Percentiles rank a stretch among this genome's conserved stretches.
These are phyloP conservation scores for Taenioides sp. DNA, from an alignment of 2,797 vertebrate genomes.

Conservation along the genomic window DNA sequence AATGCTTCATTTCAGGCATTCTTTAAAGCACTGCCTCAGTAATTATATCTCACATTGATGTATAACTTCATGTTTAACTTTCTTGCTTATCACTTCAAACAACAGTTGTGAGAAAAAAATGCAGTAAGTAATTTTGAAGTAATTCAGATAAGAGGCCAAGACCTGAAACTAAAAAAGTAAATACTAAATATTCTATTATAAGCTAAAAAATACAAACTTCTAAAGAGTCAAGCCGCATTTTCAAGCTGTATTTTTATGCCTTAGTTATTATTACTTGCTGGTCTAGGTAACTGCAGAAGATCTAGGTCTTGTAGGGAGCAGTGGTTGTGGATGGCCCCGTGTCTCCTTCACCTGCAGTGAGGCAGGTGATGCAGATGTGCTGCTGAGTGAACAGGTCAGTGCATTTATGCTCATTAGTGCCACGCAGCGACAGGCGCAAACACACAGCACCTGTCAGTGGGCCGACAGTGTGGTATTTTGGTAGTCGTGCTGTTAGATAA, in stretches of 20 bases:
- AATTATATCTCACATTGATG: too few species aligned
- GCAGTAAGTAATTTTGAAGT: too few species aligned
- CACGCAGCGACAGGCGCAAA: slow-evolving; percentile 10
- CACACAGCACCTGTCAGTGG: not conserved
- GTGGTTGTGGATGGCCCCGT: not conserved
- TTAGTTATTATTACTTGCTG: not conserved
- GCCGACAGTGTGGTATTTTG: not conserved
- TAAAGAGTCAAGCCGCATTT: not conserved
- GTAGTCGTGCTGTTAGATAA: not conserved
- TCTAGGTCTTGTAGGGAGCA: not conserved
- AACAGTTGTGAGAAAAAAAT: too few species aligned
- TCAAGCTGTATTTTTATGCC: not conserved
- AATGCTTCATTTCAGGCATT: too few species aligned
- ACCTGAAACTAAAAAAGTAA: too few species aligned
- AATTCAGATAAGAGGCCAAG: too few species aligned
- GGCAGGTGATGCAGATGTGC: slow-evolving; percentile 16
- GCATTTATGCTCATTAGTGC: slow-evolving; percentile 12
- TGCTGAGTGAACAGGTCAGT: slow-evolving; percentile 12
- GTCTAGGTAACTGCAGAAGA: not conserved
- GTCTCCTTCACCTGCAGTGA: not conserved
- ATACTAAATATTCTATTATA: too few species aligned
- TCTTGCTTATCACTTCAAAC: too few species aligned
- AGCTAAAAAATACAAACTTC: not conserved
- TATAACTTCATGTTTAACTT: too few species aligned
- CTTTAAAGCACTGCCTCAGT: too few species aligned